Base-by-base conservation (phyloP, 1,140 invertebrate species). In the Neodiprion fabricii region DNA sequence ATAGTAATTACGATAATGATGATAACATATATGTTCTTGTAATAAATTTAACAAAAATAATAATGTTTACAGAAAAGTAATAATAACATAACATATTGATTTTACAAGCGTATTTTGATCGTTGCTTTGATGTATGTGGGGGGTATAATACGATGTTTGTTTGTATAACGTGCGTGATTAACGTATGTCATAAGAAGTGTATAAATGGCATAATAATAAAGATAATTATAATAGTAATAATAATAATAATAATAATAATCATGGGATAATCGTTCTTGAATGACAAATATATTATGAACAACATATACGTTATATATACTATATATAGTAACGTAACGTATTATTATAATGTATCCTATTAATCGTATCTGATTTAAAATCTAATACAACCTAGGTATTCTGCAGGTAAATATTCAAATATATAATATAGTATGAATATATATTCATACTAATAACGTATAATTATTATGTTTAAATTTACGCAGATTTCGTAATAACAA, bases 91-190 rank as follows among this genome's bases (percentile, higher is more conserved):
- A 40, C 28, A 40, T 40, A 40, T 86, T 84, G 85, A 85, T 88
- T 88, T 87, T 87, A 87, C 86, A 88, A 88, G 86, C 86, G 86
- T 88, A 87, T 88, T 88, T 88, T 88, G 86, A 88, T 88, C 86
- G 83, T 86, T 88, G 85, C 85, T 88, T 88, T 87, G 86, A 87
- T 84, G 86, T 87, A 77, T 79, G 17, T 21, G 76, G 76, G 11
- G 53, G 11, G 53, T 40, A 40, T 40, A 40, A 40, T 40, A 14
- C 53, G 53, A 61, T 61, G 8, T 9, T 4, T 14, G 8, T 40
- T 12, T 12, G 53, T 69, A 73, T 74, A 75, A 78, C 67, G 74
- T 48, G 48, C 70, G 48, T 49, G 47, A 23, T 12, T 23, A 23
- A 14, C 4, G 47, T 17, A 7, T 71, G 47, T 23, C 76, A 61